These are phyloP conservation scores for Caenorhabditis becei DNA, from an alignment of 2,888 invertebrate genomes.

Conservation along the genomic window DNA sequence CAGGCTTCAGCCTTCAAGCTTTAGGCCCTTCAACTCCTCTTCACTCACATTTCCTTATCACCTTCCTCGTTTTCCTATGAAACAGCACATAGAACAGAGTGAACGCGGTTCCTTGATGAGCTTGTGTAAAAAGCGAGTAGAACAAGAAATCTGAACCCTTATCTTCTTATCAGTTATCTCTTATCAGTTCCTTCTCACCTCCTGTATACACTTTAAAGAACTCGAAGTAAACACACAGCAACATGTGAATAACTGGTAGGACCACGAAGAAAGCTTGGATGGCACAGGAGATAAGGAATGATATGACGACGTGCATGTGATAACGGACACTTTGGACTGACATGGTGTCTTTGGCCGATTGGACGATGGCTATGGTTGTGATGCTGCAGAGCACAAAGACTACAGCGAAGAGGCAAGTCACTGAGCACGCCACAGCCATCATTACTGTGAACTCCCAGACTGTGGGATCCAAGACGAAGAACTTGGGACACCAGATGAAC, in stretches of 20 bases:
- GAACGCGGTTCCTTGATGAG: conserved; percentile 48
- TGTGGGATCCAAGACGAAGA: conserved; percentile 21
- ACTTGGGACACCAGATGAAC: conserved; percentile 42
- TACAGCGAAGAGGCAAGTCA: conserved; percentile 30
- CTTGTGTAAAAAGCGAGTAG: conserved; percentile 40
- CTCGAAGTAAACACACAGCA: conserved; percentile 40
- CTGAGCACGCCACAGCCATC: conserved; percentile 25
- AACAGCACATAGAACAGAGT: conserved; percentile 37
- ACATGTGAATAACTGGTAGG: conserved; percentile 34
- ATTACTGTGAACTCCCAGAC: conserved; percentile 42
- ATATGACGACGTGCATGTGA: conserved; percentile 42
- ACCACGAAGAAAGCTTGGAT: conserved; percentile 51
- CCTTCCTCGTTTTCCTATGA: conserved; percentile 36
- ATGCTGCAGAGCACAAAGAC: conserved; percentile 44
- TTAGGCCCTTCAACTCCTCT: background rate
- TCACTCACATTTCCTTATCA: conserved; percentile 28
- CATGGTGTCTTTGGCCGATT: conserved; percentile 43
- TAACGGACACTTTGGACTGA: conserved; percentile 38
- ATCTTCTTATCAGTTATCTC: no score
- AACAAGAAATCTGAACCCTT: conserved; percentile 28
- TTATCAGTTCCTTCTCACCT: no score
- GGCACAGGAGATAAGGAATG: conserved; percentile 41
- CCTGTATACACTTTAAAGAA: conserved; percentile 35
- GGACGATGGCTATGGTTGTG: conserved; percentile 32
- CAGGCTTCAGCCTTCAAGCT: no score